Conservation (phyloP, 2,888 invertebrate genomes). For the Nomada fabriciana region DNA sequence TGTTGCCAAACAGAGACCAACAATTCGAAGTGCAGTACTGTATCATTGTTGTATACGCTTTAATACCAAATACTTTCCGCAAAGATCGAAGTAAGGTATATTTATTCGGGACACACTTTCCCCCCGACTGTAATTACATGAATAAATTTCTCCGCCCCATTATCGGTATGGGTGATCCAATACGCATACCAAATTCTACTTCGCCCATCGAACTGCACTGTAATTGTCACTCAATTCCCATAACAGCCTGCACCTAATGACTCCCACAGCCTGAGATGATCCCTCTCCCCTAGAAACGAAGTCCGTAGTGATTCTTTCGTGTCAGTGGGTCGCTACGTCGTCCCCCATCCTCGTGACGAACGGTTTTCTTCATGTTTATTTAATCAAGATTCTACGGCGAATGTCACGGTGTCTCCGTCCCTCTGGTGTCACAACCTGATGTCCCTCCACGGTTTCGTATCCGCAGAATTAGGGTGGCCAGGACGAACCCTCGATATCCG, state of each 20-base stretch:
- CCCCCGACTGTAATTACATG: too few species aligned
- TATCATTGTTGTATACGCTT: too few species aligned
- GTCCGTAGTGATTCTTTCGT: conserved; percentile 50
- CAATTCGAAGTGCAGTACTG: too few species aligned
- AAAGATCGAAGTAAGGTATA: too few species aligned
- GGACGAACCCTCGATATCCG: conserved; percentile 39
- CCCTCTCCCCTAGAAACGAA: conserved; percentile 27
- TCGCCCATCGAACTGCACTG: background rate
- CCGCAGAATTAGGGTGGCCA: conserved; percentile 62
- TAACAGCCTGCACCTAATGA: conserved; percentile 24
- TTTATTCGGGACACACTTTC: too few species aligned
- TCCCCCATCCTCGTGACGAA: conserved; percentile 56
- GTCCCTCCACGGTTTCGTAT: conserved; percentile 71
- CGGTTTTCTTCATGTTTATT: conserved; percentile 73
- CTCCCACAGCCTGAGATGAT: conserved; percentile 6
- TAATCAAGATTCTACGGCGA: conserved; percentile 71
- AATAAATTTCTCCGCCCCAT: background rate
- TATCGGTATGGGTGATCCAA: background rate
- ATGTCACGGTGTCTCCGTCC: conserved; percentile 61
- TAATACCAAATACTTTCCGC: too few species aligned
- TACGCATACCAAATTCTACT: background rate
- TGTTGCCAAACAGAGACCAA: too few species aligned
- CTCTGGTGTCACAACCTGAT: conserved; percentile 69
- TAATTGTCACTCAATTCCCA: conserved; percentile 29
- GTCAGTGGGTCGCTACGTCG: conserved; percentile 44